Conservation (phyloP, 2,888 invertebrate species). For the Ecliptopera silaceata region DNA sequence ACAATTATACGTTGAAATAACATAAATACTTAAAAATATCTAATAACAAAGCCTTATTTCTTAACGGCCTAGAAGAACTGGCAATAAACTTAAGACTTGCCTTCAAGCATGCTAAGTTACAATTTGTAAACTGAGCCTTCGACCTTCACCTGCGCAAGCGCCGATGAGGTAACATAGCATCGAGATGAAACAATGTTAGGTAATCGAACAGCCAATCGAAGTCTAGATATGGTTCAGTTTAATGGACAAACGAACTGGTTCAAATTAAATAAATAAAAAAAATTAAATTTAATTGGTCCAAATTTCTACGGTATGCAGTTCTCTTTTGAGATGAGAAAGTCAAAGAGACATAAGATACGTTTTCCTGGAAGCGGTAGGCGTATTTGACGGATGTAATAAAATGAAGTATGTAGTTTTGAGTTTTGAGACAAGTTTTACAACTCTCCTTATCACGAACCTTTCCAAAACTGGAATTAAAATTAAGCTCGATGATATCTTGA, state of each 20-base stretch:
- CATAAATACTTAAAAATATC: too few relatives aligned
- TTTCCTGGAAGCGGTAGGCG: neutral
- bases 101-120: neutral
- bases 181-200: constrained; percentile 54
- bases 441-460: too few relatives aligned
- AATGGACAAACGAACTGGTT: constrained; percentile 35
- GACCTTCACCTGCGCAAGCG: constrained; percentile 47
- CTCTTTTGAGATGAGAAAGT: neutral
- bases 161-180: constrained; percentile 49
- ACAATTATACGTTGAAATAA: too few relatives aligned
- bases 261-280: too few relatives aligned
- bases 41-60: too few relatives aligned
- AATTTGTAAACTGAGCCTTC: constrained; percentile 18
- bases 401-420: neutral
- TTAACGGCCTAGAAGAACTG: too few relatives aligned
- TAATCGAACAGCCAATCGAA: constrained; percentile 49
- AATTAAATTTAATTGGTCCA: too few relatives aligned
- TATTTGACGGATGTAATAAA: neutral
- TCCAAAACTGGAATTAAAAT: too few relatives aligned
- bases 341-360: neutral
- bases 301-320: neutral
- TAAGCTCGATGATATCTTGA: too few relatives aligned
- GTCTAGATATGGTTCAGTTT: constrained; percentile 42
- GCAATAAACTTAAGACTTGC: too few relatives aligned
- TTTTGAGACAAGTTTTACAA: too few relatives aligned